Base-by-base conservation (phyloP, 2,888 invertebrate genomes). In the Meteorus colon region DNA sequence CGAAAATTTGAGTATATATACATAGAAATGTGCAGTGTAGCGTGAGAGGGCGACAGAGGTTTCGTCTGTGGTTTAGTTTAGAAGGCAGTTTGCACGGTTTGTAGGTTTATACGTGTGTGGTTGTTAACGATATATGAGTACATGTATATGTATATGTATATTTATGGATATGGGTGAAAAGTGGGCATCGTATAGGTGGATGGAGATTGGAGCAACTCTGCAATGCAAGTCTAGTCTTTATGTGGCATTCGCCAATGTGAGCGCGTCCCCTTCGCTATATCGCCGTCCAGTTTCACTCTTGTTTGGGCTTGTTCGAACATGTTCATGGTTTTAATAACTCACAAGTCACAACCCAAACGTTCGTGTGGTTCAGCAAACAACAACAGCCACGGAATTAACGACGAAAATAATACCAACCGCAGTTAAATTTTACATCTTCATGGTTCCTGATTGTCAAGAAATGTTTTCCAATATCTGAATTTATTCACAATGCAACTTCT, bases 71-170 rank as follows among this genome's bases (percentile, higher is more conserved):
- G 84, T 82, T 85, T 84, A 82, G 82, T 85, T 84, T 81, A 81
- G 82, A 82, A 83, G 84, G 82, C 83, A 84, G 85, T 85, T 86
- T 83, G 81, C 83, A 80, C 82, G 85, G 85, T 87, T 86, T 55
- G 55, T n/a, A n/a, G 48, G n/a, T 16, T 16, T 55, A 55, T 55
- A 55, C 19, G 24, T 6, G 1, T 55, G 69, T 34, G 69, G 48
- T 51, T 51, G 31, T 34, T 69, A 69, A 69, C 69, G 55, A 55
- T 51, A 55, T 34, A 55, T 55, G 59, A 45, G 45, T 65, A 65
- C 8, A 37, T 55, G 34, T 34, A 24, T 24, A 48, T 86, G 84
- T 87, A 81, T 84, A 80, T 81, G 82, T 83, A 84, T 55, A 55
- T 55, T 8, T 55, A 55, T 55, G 55, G n/a, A 10, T 55, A 55